These are phyloP conservation scores for Danionella dracula DNA, from an alignment of 2,797 vertebrate genomes.

Conservation along the genomic window DNA sequence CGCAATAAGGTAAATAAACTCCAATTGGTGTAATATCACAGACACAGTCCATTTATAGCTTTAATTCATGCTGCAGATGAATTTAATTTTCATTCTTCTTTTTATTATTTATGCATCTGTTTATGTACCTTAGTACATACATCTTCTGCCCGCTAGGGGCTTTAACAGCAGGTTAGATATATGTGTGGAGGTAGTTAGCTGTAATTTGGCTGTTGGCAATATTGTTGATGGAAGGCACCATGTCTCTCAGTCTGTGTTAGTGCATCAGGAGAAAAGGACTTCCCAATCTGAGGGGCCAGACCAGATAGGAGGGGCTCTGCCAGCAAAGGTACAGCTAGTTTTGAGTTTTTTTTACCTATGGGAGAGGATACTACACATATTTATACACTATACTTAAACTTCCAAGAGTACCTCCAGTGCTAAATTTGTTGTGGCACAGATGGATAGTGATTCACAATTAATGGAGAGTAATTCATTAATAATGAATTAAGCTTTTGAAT, in stretches of 20 bases:
- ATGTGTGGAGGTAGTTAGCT: constrained; percentile 52
- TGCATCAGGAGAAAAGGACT: constrained; percentile 59
- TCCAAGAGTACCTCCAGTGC: constrained; percentile 36
- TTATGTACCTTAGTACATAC: constrained; percentile 39
- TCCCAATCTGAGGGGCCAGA: constrained; percentile 60
- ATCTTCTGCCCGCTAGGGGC: constrained; percentile 35
- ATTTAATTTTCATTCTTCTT: not conserved
- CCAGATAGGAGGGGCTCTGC: constrained; percentile 59
- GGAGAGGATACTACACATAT: constrained; percentile 39
- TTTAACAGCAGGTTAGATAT: constrained; percentile 43
- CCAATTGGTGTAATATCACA: not conserved
- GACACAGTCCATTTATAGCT: constrained; percentile 21
- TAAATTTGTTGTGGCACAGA: constrained; percentile 30
- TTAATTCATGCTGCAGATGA: constrained; percentile 5
- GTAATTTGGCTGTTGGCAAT: constrained; percentile 49
- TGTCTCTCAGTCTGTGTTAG: constrained; percentile 62
- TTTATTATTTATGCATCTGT: constrained; percentile 15
- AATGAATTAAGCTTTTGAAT: no score
- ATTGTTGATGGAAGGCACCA: constrained; percentile 51
- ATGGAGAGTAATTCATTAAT: no score
- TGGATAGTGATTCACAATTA: not conserved
- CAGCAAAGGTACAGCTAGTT: constrained; percentile 58
- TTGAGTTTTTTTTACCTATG: constrained; percentile 49
- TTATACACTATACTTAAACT: constrained; percentile 27
- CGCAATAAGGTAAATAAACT: constrained; percentile 86